Percentiles rank a stretch among this genome's conserved stretches.
Evolutionary conservation across 2,888 invertebrate genomes (phyloP).

Genomic region (Ferdinandea cuprea): DNA sequence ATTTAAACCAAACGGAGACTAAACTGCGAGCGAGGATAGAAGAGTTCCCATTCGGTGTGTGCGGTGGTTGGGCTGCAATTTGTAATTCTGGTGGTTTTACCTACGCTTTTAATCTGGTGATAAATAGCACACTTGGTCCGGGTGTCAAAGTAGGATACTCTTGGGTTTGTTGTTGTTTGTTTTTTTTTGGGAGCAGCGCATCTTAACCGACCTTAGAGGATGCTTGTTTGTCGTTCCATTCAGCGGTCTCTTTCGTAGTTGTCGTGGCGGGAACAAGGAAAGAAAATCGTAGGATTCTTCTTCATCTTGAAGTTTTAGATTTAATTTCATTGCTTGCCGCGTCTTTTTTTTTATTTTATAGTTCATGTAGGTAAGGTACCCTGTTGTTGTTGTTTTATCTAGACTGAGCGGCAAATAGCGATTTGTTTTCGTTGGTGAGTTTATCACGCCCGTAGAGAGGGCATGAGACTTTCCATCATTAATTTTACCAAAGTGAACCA

Average conservation of each 20-base stretch:
- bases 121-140: conserved; percentile 75
- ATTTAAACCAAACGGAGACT: conserved; percentile 66
- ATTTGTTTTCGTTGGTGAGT: conserved; percentile 71
- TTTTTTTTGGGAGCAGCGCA: conserved; percentile 54
- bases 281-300: conserved; percentile 28
- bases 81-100: conserved; percentile 71
- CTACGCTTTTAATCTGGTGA: conserved; percentile 75
- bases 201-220: conserved; percentile 40
- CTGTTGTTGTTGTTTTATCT: conserved; percentile 68
- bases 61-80: conserved; percentile 64
- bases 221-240: conserved; percentile 40
- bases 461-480: conserved; percentile 74
- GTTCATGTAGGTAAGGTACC: conserved; percentile 27
- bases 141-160: conserved; percentile 73
- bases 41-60: conserved; percentile 29
- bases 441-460: conserved; percentile 68
- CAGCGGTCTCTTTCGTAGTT: conserved; percentile 32
- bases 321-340: conserved; percentile 64
- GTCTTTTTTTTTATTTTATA: conserved; percentile 9
- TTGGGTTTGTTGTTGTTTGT: conserved; percentile 47
- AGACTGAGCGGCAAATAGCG: conserved; percentile 48
- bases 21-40: conserved; percentile 3
- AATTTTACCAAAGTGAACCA: conserved; percentile 75
- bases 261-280: conserved; percentile 40
- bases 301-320: conserved; percentile 49